Evolutionary conservation across 2,113 vertebrate genomes (phyloP), one percentile per base, ranked within the genome.

Genomic region (Casuarius casuarius): DNA sequence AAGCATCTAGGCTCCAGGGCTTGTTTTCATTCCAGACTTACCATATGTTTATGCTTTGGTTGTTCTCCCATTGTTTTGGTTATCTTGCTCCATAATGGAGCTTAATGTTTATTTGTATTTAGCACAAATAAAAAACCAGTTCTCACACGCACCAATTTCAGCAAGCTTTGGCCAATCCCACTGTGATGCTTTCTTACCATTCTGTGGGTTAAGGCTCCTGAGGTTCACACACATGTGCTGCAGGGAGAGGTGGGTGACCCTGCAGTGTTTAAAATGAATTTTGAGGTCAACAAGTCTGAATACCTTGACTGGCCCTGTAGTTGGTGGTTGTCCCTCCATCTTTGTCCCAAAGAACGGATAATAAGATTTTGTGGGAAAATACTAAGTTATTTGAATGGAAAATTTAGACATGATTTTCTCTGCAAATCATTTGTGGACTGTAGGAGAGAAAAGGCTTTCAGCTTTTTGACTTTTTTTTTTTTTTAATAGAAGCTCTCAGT

Each of bases 21-120:
- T 85, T 96, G 90, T 97, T 96, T 96, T 97, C 94, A 94, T 97
- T 97, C 95, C 94, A 96, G n/a, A 79, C 78, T 93, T 94, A 90
- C 95, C 95, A 85, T 94, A 88, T 95, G 94, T 96, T 97, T 97
- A 97, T 91, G 87, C 78, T 97, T 96, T 96, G 85, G 76, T 95
- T 94, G 85, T 91, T 95, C 90, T 93, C 75, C 90, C 84, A 93
- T 93, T 95, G 94, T 96, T 96, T 95, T 92, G 52, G 59, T 95
- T 97, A 95, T 97, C 93, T 94, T 90, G 65, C 76, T 93, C 73
- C 42, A 67, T 86, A 96, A 93, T 93, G 80, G 72, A 90, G 77
- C 73, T 63, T 81, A 92, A 90, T 95, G 92, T 93, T 96, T 96
- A 86, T 96, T 96, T 97, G 42, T 86, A n/a, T 76, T 92, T 92